Evolutionary conservation across 2,888 invertebrate species (phyloP), one percentile per base, ranked within the genome.

Genomic region (Caradrina clavipalpis): DNA sequence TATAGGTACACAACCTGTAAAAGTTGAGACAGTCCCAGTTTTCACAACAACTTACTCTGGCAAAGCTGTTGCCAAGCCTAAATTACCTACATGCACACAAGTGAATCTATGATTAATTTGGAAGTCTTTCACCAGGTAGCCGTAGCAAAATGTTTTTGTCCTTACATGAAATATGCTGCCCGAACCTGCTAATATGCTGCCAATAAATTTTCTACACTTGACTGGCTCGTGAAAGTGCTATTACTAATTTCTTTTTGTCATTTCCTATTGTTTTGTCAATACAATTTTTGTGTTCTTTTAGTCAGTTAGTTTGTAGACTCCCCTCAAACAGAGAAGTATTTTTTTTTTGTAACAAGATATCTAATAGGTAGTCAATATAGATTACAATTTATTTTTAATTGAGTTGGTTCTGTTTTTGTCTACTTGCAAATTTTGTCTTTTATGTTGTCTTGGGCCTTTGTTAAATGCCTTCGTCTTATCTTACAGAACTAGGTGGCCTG

Each of bases 191-290:
- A 17, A 11, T 17, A 45, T 35, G 35, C 35, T 8, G 8, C 35
- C 35, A 70, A 80, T 73, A 53, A 15, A 67, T 81, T 73, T 62
- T 57, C 57, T 19, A 66, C 22, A 69, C 66, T 67, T 66, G 51
- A 79, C 49, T 78, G 63, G 73, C 19, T 56, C 0, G 45, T 63
- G 78, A 78, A 81, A 73, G 66, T 55, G n/a, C 10, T 54, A 26
- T 22, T 69, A 17, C 10, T 3, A 80, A 71, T 62, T 51, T 73
- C 0, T 63, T 69, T 63, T 58, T 21, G 19, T 59, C 21, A 19
- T 42, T 80, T 63, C 45, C 56, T 51, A 50, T 26, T 69, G 19
- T 57, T 3, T 58, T 45, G 53, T 69, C 1, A 51, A 15, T 45
- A 68, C 35, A 17, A 45, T 45, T 13, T 39, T 39, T 39, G 8